phyloP scores from a whole-genome alignment of 1,140 invertebrate genomes.

The Oscheius sp. region DNA sequence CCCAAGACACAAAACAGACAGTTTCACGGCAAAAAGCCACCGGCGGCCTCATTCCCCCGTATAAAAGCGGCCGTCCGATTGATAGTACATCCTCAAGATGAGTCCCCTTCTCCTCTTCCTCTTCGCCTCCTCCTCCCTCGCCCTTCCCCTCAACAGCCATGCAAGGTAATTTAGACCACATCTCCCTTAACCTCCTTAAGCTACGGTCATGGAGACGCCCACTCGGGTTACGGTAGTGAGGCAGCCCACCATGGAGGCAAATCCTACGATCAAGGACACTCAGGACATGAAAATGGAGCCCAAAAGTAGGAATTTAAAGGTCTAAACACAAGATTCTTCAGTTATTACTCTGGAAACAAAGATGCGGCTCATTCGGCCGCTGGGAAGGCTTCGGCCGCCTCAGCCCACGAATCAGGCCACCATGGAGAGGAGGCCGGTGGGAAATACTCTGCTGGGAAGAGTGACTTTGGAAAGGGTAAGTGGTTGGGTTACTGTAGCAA shows the following conservation, averaged over 20 bases:
- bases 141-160: neutral
- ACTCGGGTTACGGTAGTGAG: conserved; percentile 27
- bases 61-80: too few species aligned
- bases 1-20: too few species aligned
- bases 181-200: too few species aligned
- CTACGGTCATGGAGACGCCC: conserved; percentile 19
- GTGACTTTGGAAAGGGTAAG: conserved; percentile 32
- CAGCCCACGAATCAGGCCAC: conserved; percentile 16
- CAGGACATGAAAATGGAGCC: neutral
- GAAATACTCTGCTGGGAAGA: conserved; percentile 16
- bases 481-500: too few species aligned
- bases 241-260: conserved; percentile 14
- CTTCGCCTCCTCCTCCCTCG: neutral
- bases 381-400: neutral
- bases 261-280: conserved; percentile 13
- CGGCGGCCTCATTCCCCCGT: too few species aligned
- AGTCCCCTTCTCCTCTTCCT: neutral
- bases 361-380: conserved; percentile 4
- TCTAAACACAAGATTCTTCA: too few species aligned
- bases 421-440: neutral
- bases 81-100: too few species aligned
- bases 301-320: too few species aligned
- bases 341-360: conserved; percentile 4
- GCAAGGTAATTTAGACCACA: neutral
- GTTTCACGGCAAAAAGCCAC: too few species aligned